Conservation (phyloP, 1,140 invertebrate genomes). For the Eumeta japonica region DNA sequence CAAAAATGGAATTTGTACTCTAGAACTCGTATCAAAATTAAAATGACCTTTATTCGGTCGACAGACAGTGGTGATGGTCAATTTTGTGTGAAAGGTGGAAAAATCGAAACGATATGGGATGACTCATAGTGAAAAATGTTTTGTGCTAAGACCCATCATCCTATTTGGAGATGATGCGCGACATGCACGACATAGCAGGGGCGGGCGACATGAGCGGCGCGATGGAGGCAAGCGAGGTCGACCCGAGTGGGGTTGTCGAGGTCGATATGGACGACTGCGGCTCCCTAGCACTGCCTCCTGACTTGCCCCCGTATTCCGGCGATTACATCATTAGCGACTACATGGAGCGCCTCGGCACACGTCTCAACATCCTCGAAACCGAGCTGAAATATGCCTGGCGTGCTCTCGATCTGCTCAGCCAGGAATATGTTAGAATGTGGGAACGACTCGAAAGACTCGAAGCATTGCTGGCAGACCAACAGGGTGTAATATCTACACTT, state of each 20-base stretch:
- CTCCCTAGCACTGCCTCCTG: slow-evolving; percentile 43
- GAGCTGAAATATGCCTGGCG: slow-evolving; percentile 90
- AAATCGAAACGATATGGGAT: slow-evolving; percentile 54
- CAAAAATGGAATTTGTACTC: not conserved
- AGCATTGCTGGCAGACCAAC: slow-evolving; percentile 83
- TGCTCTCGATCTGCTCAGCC: slow-evolving; percentile 83
- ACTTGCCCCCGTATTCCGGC: slow-evolving; percentile 47
- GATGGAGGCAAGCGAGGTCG: slow-evolving; percentile 55
- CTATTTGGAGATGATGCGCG: slow-evolving; percentile 51
- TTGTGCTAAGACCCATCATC: slow-evolving; percentile 34
- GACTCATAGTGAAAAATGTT: slow-evolving; percentile 54
- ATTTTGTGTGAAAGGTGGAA: slow-evolving; percentile 43
- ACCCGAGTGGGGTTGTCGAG: slow-evolving; percentile 52
- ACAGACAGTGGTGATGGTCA: slow-evolving; percentile 24
- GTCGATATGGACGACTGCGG: slow-evolving; percentile 53
- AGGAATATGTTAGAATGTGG: slow-evolving; percentile 94
- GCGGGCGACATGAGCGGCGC: slow-evolving; percentile 39
- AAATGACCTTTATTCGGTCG: too few species aligned
- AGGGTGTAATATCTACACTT: slow-evolving; percentile 85
- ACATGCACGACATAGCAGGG: slow-evolving; percentile 52
- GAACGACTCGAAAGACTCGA: slow-evolving; percentile 89
- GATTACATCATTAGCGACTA: slow-evolving; percentile 80
- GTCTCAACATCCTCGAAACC: slow-evolving; percentile 82
- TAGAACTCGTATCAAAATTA: not conserved
- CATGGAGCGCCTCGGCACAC: slow-evolving; percentile 84